Percentiles rank a stretch among this genome's conserved stretches.
These are phyloP conservation scores for Coelopa pilipes DNA, from an alignment of 2,888 invertebrate genomes.

Conservation along the genomic window DNA sequence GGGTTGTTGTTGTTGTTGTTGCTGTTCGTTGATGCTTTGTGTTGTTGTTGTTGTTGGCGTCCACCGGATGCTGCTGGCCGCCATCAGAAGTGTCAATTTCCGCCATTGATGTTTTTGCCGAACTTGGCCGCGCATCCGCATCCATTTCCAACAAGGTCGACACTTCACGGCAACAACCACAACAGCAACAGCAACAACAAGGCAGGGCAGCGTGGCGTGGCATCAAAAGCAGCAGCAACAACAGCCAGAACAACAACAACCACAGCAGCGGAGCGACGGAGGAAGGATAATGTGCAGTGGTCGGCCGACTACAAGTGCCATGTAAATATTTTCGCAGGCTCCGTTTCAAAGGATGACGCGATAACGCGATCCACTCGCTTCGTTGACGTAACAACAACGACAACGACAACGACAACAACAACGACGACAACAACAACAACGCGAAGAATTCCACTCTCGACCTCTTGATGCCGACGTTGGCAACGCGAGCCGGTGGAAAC, in stretches of 20 bases:
- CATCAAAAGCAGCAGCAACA: background rate
- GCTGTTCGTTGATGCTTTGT: too few species aligned
- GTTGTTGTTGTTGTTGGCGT: background rate
- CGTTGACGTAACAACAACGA: background rate
- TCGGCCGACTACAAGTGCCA: slow-evolving; percentile 26
- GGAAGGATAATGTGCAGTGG: too few species aligned
- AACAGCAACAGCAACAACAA: background rate
- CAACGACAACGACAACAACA: background rate
- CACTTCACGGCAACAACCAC: background rate
- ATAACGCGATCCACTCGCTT: slow-evolving; percentile 7
- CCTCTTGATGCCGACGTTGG: background rate
- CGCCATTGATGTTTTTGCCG: background rate
- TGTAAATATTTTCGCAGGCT: slow-evolving; percentile 34
- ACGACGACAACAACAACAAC: too few species aligned
- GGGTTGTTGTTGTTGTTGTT: slow-evolving; percentile 3
- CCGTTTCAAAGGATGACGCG: slow-evolving; percentile 34
- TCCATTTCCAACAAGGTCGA: background rate
- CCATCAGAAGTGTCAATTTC: slow-evolving; percentile 3
- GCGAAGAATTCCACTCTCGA: background rate
- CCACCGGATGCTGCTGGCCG: background rate
- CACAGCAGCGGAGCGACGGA: too few species aligned
- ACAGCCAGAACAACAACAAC: background rate
- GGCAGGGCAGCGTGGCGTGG: background rate
- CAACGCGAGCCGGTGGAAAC: background rate
- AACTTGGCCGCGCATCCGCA: background rate